Conservation (phyloP, 2,113 vertebrate genomes). For the Beaufortia kweichowensis region DNA sequence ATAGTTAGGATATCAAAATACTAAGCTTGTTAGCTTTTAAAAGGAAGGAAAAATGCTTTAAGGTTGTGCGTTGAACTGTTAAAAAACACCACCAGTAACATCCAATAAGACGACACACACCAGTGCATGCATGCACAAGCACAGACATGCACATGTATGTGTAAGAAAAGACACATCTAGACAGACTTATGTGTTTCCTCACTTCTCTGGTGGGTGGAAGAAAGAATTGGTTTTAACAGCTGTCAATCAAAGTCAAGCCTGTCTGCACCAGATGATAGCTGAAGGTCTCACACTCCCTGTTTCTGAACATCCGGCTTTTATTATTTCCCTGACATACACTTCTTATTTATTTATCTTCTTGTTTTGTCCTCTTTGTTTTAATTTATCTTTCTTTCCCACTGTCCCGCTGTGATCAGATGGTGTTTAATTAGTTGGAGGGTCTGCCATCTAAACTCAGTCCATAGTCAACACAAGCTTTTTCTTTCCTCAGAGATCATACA, state of each 20-base stretch:
- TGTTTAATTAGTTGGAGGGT: constrained; percentile 13
- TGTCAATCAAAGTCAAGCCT: constrained; percentile 40
- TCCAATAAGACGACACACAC: neutral
- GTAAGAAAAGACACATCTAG: neutral
- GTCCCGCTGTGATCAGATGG: constrained; percentile 36
- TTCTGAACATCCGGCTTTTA: constrained; percentile 5
- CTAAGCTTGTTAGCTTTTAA: too few relatives aligned
- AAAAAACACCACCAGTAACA: neutral
- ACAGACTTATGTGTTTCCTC: constrained; percentile 6
- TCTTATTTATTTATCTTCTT: neutral
- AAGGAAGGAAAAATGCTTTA: too few relatives aligned
- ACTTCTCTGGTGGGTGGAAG: constrained; percentile 34
- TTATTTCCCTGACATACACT: constrained; percentile 4
- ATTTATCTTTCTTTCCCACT: constrained; percentile 4
- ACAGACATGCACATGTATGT: neutral
- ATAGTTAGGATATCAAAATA: too few relatives aligned
- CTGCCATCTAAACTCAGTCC: constrained; percentile 6
- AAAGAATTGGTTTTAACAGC: constrained; percentile 46
- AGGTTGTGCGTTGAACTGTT: too few relatives aligned
- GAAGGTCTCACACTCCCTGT: neutral
- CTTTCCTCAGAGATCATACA: neutral
- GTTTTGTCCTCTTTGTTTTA: constrained; percentile 3
- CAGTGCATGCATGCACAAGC: neutral
- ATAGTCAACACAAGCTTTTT: constrained; percentile 8
- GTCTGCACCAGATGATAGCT: neutral